Evolutionary conservation across 2,888 invertebrate genomes (phyloP).

Genomic region (Crematogaster levior): DNA sequence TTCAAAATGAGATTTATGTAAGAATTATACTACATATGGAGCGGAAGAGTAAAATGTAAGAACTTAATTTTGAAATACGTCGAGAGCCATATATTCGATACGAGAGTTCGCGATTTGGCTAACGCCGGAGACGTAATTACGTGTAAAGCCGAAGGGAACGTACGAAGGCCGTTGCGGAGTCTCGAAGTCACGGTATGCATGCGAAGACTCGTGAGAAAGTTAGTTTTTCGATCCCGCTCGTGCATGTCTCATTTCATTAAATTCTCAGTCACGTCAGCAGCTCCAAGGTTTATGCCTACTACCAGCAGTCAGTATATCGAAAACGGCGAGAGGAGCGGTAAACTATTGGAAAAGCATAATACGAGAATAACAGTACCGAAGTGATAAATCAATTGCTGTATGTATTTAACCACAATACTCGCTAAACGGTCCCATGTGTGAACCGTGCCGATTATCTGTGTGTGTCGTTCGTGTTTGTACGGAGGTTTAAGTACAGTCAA

Average conservation of each 20-base stretch:
- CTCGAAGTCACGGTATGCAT: conserved; percentile 74
- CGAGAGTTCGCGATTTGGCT: conserved; percentile 53
- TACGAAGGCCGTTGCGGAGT: conserved; percentile 62
- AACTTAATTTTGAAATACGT: conserved; percentile 22
- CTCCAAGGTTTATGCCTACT: conserved; percentile 71
- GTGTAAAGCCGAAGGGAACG: conserved; percentile 71
- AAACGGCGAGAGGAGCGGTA: conserved; percentile 38
- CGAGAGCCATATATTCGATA: conserved; percentile 17
- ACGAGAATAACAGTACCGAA: conserved; percentile 5
- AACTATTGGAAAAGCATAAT: conserved; percentile 62
- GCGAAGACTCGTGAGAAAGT: conserved; percentile 82
- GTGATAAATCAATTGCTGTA: conserved; percentile 18
- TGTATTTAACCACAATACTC: background rate
- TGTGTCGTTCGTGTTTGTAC: background rate
- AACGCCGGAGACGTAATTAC: conserved; percentile 66
- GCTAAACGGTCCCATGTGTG: background rate
- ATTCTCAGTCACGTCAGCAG: conserved; percentile 80
- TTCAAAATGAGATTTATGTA: background rate
- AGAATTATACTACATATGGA: background rate
- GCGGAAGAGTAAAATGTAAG: background rate
- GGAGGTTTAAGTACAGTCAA: background rate
- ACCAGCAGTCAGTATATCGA: conserved; percentile 70
- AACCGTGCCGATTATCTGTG: background rate
- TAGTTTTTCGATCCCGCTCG: conserved; percentile 77
- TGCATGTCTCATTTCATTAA: conserved; percentile 78